Conservation (phyloP, 2,888 invertebrate species). For the Craniophora ligustri region DNA sequence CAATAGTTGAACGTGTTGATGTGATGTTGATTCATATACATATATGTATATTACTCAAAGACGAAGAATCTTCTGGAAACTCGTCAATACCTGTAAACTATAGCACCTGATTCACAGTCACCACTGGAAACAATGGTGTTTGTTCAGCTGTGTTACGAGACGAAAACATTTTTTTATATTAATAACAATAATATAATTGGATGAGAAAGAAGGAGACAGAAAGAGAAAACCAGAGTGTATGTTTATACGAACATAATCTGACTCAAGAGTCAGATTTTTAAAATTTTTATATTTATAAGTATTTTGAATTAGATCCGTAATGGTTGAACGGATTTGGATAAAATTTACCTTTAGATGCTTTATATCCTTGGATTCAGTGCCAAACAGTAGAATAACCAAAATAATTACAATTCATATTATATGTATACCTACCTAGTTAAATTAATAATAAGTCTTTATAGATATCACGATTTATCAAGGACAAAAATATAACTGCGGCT, state of each 20-base stretch:
- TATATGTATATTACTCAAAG: background rate
- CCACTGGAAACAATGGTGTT: constrained; percentile 51
- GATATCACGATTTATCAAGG: too few species aligned
- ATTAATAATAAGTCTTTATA: too few species aligned
- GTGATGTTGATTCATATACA: background rate
- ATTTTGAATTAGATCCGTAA: background rate
- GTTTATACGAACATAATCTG: background rate
- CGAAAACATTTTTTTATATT: constrained; percentile 35
- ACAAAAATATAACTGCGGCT: too few species aligned
- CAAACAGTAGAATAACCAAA: too few species aligned
- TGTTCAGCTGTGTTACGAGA: constrained; percentile 41
- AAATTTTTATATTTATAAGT: background rate
- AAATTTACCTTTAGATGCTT: too few species aligned
- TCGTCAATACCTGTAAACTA: background rate
- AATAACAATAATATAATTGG: constrained; percentile 24
- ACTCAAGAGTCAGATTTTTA: background rate
- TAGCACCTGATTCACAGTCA: constrained; percentile 9
- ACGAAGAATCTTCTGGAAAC: constrained; percentile 2
- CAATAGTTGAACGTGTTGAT: too few species aligned
- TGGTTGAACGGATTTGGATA: background rate
- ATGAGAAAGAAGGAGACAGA: constrained; percentile 21
- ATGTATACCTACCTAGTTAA: too few species aligned
- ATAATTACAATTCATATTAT: too few species aligned
- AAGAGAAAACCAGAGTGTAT: background rate
- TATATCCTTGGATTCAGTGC: too few species aligned